These are phyloP conservation scores for Acanthisitta chloris DNA, from an alignment of 2,113 vertebrate genomes.

Conservation along the genomic window DNA sequence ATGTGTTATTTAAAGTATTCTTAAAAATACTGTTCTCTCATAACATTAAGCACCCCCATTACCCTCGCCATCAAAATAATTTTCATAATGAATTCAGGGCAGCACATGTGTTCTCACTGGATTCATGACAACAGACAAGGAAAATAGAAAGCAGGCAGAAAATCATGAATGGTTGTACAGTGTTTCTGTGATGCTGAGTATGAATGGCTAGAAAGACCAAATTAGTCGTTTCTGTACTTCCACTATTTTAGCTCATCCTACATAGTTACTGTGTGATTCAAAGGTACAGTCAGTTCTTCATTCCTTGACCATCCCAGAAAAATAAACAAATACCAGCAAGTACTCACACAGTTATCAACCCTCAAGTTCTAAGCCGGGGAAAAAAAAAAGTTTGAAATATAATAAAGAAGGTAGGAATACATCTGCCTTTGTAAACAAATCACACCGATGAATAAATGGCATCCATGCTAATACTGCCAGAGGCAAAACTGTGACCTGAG, in stretches of 20 bases:
- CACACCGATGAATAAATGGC: not conserved
- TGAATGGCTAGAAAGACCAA: not conserved
- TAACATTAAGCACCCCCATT: not conserved
- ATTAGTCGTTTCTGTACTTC: not conserved
- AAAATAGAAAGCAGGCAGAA: not conserved
- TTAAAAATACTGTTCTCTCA: not conserved
- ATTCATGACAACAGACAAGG: not conserved
- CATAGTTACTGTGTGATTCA: not conserved
- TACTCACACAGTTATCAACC: not conserved
- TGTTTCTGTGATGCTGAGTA: not conserved
- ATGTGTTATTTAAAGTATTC: constrained; percentile 9
- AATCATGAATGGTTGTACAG: not conserved
- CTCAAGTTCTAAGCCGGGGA: not conserved
- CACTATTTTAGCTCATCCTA: not conserved
- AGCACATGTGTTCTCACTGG: not conserved
- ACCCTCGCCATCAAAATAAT: not conserved
- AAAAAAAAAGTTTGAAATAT: not conserved
- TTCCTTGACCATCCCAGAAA: not conserved
- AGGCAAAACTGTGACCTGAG: constrained; percentile 1
- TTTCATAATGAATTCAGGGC: not conserved
- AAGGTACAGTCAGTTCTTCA: not conserved
- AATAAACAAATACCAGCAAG: not conserved
- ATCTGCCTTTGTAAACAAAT: not conserved
- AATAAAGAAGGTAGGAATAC: not conserved
- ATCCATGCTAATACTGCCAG: not conserved